These are phyloP conservation scores for Puffinus mauretanicus DNA, from an alignment of 2,113 vertebrate genomes.

Conservation along the genomic window DNA sequence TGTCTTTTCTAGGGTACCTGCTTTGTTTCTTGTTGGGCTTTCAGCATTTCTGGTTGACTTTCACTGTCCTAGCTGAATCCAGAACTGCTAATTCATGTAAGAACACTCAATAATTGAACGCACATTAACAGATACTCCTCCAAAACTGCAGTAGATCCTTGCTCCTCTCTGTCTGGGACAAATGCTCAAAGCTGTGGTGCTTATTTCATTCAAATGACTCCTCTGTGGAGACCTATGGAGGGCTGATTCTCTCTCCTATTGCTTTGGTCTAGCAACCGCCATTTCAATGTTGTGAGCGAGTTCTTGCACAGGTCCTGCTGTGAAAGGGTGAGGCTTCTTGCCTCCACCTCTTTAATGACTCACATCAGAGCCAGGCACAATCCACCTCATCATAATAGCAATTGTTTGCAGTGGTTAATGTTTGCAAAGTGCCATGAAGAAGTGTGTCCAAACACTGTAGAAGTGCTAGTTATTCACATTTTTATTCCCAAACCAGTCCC, in stretches of 20 bases:
- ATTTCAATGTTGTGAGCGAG: neutral
- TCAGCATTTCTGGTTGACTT: neutral
- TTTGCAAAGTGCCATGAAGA: constrained; percentile 12
- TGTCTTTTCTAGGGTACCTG: neutral
- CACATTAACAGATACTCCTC: neutral
- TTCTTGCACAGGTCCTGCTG: neutral
- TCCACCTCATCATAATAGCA: neutral
- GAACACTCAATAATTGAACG: neutral
- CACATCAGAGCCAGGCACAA: neutral
- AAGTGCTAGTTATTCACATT: neutral
- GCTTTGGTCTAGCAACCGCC: neutral
- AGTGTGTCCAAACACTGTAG: neutral
- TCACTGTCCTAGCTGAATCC: neutral
- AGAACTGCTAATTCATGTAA: neutral
- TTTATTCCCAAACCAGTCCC: neutral
- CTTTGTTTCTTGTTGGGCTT: neutral
- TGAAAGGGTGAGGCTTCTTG: neutral
- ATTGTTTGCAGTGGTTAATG: constrained; percentile 33
- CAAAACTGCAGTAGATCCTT: neutral
- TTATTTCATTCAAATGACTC: neutral
- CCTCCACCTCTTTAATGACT: constrained; percentile 4
- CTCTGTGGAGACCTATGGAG: neutral
- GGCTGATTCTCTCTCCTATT: neutral
- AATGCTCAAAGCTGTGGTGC: neutral
- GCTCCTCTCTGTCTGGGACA: neutral